Evolutionary conservation across 2,113 vertebrate genomes (phyloP), one percentile per base, ranked within the genome.

Genomic region (Gobiocypris rarus): DNA sequence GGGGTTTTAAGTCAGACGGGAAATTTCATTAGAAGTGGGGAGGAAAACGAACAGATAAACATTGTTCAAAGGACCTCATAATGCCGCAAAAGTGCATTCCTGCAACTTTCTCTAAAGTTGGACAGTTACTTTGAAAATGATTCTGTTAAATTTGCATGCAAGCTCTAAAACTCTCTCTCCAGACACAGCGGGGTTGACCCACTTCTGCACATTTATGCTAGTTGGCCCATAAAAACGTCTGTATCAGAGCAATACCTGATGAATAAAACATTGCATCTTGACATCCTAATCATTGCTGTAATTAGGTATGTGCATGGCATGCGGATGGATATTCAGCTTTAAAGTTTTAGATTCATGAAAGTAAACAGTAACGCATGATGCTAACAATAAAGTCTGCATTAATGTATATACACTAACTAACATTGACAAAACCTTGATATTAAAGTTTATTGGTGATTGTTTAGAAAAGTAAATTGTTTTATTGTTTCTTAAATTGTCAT

Each of bases 1-100:
- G 88, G 91, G 89, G 87, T 79, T 85, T 28, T 59, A 91, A 89
- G 91, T 92, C 86, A 90, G 85, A 90, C 76, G 58, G 89, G 89
- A 91, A 91, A 86, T 89, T 91, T 89, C 90, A 89, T 91, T 88
- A 86, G 38, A 85, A 83, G 88, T 82, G 79, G 83, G 75, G 78
- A 74, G 88, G 90, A 86, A 83, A 88, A 81, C 69, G 43, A 87
- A 88, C 88, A 87, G 67, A 75, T 83, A 83, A 76, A 86, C 75
- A 75, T 65, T 83, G 58, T 26, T 83, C 63, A 81, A 88, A 80
- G 83, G 52, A 50, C 26, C 61, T 24, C 10, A 70, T 76, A 67
- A 83, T 73, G 82, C 80, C 69, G 83, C 71, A 84, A 38, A 84
- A 84, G 73, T 83, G 71, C 17, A 75, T 59, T 75, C 31, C 59